Base-by-base conservation (phyloP, 2,888 invertebrate genomes). In the Netelia fuscicornis region DNA sequence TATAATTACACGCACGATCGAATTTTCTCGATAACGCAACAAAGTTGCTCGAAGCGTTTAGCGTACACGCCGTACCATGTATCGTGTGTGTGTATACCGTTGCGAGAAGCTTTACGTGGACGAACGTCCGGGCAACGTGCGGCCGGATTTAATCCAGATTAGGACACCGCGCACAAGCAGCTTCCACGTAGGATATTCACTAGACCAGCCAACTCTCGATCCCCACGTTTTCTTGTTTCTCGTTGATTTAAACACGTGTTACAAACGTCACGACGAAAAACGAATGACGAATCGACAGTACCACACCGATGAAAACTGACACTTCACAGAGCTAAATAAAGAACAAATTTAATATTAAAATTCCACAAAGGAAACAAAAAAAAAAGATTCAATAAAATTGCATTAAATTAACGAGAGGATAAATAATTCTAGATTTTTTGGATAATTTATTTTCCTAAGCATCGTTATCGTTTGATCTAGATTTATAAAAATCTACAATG, bases 71-170 rank as follows among this genome's bases (percentile, higher is more conserved):
- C 17, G 17, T 17, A 17, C 17, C 17, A 17, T 17, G 17, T 17
- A 17, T 17, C 17, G 17, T 17, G 17, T 17, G 17, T 25, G 30
- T 70, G 13, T 11, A 62, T 17, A 30, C n/a, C 11, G 17, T 54
- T 5, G 25, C 23, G n/a, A 48, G 48, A 48, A 13, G 48, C 48
- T 48, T 48, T 48, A 48, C 48, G 48, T 10, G 48, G 11, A 54
- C 48, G 17, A 30, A 42, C 17, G 67, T 48, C 25, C 13, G 54
- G 30, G 37, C 25, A 68, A 30, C 52, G 52, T 67, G 65, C 8
- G 54, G 37, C 23, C 60, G 25, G 60, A 37, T 77, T 78, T 68
- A 72, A 72, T 30, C 68, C 20, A 83, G 72, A 72, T 72, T 67
- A 56, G 79, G 56, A 64, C 64, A 65, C 37, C 62, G 56, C 54